Conservation (phyloP, 2,888 invertebrate species). For the Tenthredo livida region DNA sequence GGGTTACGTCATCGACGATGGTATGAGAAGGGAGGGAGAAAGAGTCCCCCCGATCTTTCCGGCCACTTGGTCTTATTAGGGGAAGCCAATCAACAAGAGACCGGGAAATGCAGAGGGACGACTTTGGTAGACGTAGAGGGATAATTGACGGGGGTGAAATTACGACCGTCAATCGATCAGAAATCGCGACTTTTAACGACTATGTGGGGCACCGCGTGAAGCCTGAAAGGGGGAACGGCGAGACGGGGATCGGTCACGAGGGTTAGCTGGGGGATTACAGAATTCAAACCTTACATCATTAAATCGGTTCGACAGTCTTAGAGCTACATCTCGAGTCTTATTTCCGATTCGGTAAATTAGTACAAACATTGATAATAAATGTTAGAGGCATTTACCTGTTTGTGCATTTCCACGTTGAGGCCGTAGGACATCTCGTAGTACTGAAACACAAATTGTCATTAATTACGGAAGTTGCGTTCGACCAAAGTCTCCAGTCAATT, state of each 20-base stretch:
- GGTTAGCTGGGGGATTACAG: too few relatives aligned
- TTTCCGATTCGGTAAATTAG: not conserved
- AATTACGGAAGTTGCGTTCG: slow-evolving; percentile 2
- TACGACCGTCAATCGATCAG: slow-evolving; percentile 15
- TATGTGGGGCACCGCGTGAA: slow-evolving; percentile 16
- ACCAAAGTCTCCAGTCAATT: slow-evolving; percentile 24
- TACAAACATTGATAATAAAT: not conserved
- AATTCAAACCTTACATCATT: too few relatives aligned
- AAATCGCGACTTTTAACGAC: slow-evolving; percentile 44
- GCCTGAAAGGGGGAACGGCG: slow-evolving; percentile 1
- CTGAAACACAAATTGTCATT: slow-evolving; percentile 81
- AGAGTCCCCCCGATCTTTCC: slow-evolving; percentile 34
- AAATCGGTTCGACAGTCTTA: too few relatives aligned
- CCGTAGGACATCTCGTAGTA: slow-evolving; percentile 99
- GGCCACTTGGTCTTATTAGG: slow-evolving; percentile 50
- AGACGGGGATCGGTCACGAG: not conserved
- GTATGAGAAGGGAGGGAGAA: not conserved
- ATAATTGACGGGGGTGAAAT: slow-evolving; percentile 42
- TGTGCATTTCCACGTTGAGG: slow-evolving; percentile 97
- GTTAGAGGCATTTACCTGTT: slow-evolving; percentile 84
- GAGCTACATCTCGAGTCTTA: too few relatives aligned
- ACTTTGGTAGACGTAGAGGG: not conserved
- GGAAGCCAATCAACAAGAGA: slow-evolving; percentile 42
- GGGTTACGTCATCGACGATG: slow-evolving; percentile 27
- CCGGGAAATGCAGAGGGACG: slow-evolving; percentile 3